These are phyloP conservation scores for Idaea biselata DNA, from an alignment of 2,888 invertebrate species.

Conservation along the genomic window DNA sequence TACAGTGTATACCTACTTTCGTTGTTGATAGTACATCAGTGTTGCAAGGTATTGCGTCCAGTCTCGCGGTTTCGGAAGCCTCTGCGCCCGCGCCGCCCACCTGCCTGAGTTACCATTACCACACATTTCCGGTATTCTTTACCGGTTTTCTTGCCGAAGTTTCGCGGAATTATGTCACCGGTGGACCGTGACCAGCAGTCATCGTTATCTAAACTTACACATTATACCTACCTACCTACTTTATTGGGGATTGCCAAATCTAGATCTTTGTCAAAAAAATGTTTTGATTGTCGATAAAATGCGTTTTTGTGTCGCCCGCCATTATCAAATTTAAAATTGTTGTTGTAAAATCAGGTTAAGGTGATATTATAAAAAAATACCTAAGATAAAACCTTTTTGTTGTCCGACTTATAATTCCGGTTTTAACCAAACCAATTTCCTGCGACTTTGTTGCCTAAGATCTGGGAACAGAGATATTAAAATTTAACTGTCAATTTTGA, in stretches of 20 bases:
- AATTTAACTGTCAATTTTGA: slow-evolving; percentile 29
- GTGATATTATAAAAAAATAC: background rate
- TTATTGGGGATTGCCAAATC: background rate
- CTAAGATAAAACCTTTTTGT: background rate
- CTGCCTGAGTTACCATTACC: slow-evolving; percentile 58
- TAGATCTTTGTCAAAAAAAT: background rate
- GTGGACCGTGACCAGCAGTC: slow-evolving; percentile 29
- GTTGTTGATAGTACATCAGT: too few relatives aligned
- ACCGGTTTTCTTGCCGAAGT: slow-evolving; percentile 51
- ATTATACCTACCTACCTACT: background rate
- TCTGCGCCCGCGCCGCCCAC: slow-evolving; percentile 35
- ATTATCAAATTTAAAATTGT: background rate
- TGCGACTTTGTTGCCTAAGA: slow-evolving; percentile 35
- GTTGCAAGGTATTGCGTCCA: slow-evolving; percentile 12
- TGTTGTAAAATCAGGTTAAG: background rate
- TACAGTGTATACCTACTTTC: too few relatives aligned
- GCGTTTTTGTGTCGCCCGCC: background rate
- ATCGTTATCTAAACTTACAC: slow-evolving; percentile 10
- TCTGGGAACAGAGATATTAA: slow-evolving; percentile 26
- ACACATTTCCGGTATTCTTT: slow-evolving; percentile 65
- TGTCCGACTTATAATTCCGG: slow-evolving; percentile 30
- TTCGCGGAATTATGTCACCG: slow-evolving; percentile 54
- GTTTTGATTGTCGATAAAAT: background rate
- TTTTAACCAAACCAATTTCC: slow-evolving; percentile 40
- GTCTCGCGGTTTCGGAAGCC: slow-evolving; percentile 33